Conservation (phyloP, 2,113 vertebrate genomes). For the Mustelus asterias region DNA sequence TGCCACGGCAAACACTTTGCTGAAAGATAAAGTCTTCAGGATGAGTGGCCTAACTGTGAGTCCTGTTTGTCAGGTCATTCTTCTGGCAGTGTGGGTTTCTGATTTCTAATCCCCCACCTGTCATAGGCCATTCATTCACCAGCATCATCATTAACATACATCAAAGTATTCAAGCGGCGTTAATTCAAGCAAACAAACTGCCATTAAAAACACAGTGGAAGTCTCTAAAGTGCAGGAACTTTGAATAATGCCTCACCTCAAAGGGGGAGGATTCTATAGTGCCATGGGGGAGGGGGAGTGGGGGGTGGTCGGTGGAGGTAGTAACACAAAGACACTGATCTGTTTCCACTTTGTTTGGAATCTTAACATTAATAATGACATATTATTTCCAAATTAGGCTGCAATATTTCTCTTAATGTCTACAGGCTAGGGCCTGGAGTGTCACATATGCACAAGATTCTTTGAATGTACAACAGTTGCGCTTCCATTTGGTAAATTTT, state of each 20-base stretch:
- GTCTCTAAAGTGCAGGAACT: slow-evolving; percentile 9
- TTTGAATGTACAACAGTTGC: background rate
- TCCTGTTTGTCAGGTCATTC: slow-evolving; percentile 11
- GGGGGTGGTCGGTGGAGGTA: too few relatives aligned
- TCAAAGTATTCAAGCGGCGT: slow-evolving; percentile 35
- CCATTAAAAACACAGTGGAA: background rate
- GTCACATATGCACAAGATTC: background rate
- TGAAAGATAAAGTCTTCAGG: slow-evolving; percentile 33
- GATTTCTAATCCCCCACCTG: slow-evolving; percentile 39
- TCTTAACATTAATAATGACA: background rate
- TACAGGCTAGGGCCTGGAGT: background rate
- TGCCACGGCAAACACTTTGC: background rate
- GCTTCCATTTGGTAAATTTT: background rate
- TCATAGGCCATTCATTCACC: slow-evolving; percentile 19
- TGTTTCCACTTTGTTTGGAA: slow-evolving; percentile 7
- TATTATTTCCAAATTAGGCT: slow-evolving; percentile 24
- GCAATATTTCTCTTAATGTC: background rate
- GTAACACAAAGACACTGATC: slow-evolving; percentile 10
- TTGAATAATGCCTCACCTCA: slow-evolving; percentile 23
- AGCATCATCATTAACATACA: slow-evolving; percentile 17
- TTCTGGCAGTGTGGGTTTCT: background rate
- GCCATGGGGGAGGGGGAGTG: background rate
- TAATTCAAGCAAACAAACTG: slow-evolving; percentile 30
- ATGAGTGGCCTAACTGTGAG: slow-evolving; percentile 14
- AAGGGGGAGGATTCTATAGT: background rate